These are phyloP conservation scores for Eulemur albifrons DNA, from an alignment of 2,797 vertebrate genomes.

Conservation along the genomic window DNA sequence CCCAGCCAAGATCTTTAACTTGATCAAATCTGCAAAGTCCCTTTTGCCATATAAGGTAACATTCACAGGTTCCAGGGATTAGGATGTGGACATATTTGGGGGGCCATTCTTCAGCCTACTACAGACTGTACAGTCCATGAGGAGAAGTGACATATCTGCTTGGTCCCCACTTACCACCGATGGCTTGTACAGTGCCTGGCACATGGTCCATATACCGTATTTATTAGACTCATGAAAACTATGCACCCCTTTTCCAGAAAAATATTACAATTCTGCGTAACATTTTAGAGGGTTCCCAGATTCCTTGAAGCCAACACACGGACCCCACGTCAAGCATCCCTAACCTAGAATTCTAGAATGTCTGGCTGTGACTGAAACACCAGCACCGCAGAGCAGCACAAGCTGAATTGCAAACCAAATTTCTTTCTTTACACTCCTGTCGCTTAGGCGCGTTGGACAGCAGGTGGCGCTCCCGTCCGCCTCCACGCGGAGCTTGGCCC, in stretches of 20 bases:
- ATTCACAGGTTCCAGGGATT: neutral
- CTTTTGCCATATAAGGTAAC: neutral
- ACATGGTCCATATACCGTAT: neutral
- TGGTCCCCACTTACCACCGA: neutral
- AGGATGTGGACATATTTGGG: neutral
- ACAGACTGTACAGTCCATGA: neutral
- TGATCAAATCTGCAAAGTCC: neutral
- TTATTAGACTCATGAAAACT: neutral
- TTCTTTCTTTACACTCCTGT: neutral
- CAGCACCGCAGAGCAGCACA: too few species aligned
- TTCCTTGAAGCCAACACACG: neutral
- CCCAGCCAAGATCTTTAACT: neutral
- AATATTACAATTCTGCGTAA: neutral
- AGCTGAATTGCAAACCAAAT: neutral
- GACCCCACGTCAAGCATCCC: neutral
- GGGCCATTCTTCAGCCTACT: neutral
- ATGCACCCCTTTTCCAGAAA: neutral
- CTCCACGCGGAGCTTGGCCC: accelerated
- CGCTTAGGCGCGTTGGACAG: neutral
- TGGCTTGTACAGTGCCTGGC: neutral
- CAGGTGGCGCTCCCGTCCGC: slow-evolving; percentile 60
- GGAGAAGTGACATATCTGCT: neutral
- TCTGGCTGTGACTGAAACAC: neutral
- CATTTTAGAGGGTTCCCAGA: neutral
- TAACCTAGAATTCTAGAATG: neutral